Conservation (phyloP, 2,888 invertebrate species). For the Volucella inanis region DNA sequence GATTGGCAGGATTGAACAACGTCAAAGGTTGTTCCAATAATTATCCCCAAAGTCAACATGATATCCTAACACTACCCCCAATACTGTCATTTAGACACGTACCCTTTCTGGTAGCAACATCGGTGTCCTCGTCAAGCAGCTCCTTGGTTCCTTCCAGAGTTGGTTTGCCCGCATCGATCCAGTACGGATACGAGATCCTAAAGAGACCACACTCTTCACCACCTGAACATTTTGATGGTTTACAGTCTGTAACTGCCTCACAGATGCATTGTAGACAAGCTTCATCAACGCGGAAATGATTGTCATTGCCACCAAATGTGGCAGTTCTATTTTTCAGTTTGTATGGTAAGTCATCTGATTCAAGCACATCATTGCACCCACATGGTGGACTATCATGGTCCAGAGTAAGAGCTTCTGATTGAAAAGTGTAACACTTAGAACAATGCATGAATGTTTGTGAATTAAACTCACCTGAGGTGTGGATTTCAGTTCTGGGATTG, state of each 20-base stretch:
- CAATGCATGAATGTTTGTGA: neutral
- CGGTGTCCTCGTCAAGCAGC: neutral
- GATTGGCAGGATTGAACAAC: neutral
- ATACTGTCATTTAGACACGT: neutral
- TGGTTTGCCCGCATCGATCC: conserved; percentile 43
- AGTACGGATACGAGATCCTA: conserved; percentile 77
- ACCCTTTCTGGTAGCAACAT: neutral
- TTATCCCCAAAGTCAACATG: neutral
- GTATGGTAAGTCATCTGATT: neutral
- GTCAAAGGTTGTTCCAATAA: neutral
- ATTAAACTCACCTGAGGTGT: conserved; percentile 47
- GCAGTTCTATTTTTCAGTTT: neutral
- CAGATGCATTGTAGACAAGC: conserved; percentile 79
- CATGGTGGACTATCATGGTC: conserved; percentile 13
- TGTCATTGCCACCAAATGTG: neutral
- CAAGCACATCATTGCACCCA: neutral
- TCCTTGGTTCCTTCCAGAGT: neutral
- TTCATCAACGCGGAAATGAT: conserved; percentile 40
- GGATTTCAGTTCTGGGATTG: neutral
- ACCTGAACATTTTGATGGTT: conserved; percentile 67
- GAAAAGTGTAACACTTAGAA: conserved; percentile 19
- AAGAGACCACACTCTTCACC: conserved; percentile 76
- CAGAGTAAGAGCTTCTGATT: conserved; percentile 30
- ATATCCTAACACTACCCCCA: neutral
- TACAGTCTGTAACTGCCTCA: conserved; percentile 75